A percentile compares a stretch with the other conserved stretches of the same genome.
Conservation (phyloP, 2,797 vertebrate species). For the Aeoliscus strigatus region DNA sequence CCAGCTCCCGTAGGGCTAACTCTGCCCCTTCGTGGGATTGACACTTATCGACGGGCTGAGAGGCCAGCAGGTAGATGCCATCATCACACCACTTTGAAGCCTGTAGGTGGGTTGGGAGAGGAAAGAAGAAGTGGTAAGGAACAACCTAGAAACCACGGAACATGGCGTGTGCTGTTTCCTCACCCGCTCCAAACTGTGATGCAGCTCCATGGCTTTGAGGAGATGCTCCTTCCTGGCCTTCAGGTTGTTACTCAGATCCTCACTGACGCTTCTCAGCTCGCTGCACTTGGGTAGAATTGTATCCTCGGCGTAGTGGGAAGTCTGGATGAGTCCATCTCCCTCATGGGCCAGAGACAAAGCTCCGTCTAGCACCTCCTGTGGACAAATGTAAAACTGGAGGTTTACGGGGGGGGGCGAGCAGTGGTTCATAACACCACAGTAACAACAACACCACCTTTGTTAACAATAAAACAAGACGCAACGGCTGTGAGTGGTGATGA, state of each 20-base stretch:
- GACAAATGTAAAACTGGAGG: background rate
- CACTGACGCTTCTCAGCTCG: slow-evolving; percentile 80
- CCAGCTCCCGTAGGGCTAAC: slow-evolving; percentile 90
- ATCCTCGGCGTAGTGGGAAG: slow-evolving; percentile 91
- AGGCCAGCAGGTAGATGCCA: slow-evolving; percentile 94
- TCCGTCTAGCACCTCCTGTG: slow-evolving; percentile 79
- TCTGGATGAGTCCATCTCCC: slow-evolving; percentile 82
- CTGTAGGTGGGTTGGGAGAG: slow-evolving; percentile 61
- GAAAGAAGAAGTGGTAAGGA: slow-evolving; percentile 1
- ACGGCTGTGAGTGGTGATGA: no score
- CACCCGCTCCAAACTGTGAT: slow-evolving; percentile 85
- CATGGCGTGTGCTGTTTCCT: slow-evolving; percentile 10
- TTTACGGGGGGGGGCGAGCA: no score
- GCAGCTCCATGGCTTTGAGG: slow-evolving; percentile 86
- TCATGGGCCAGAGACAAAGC: slow-evolving; percentile 76
- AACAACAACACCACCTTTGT: no score
- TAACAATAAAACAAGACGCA: no score
- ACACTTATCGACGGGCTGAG: slow-evolving; percentile 94
- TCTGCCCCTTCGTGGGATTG: slow-evolving; percentile 96
- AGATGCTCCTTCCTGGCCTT: slow-evolving; percentile 76
- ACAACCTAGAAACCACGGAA: background rate
- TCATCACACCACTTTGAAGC: slow-evolving; percentile 91
- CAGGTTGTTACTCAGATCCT: slow-evolving; percentile 65
- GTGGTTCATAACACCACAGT: no score
- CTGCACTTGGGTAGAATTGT: slow-evolving; percentile 90